Evolutionary conservation across 2,113 vertebrate genomes (phyloP).

Genomic region (Ammodytes dubius): DNA sequence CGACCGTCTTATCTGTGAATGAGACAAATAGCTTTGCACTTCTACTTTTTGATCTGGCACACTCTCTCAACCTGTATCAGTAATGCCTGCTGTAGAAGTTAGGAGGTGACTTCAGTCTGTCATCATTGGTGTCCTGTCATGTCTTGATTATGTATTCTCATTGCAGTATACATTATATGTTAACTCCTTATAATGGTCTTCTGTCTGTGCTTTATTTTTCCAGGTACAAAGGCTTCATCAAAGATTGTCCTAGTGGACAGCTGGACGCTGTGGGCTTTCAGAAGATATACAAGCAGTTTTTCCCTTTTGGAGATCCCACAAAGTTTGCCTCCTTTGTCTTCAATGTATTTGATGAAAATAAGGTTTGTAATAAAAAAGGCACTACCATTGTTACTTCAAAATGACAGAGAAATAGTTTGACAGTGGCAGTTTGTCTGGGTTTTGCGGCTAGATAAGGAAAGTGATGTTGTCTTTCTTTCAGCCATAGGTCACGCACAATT

Average conservation of each 20-base stretch:
- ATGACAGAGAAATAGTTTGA: slow-evolving; percentile 2
- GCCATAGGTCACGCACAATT: slow-evolving; percentile 11
- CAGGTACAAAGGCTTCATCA: slow-evolving; percentile 98
- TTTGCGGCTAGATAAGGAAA: slow-evolving; percentile 4
- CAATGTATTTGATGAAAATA: slow-evolving; percentile 98
- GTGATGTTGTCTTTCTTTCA: slow-evolving; percentile 2
- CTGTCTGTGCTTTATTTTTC: slow-evolving; percentile 26
- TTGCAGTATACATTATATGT: not conserved
- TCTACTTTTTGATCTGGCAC: slow-evolving; percentile 55
- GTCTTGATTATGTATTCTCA: slow-evolving; percentile 17
- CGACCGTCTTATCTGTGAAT: slow-evolving; percentile 73
- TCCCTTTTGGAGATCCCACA: slow-evolving; percentile 95
- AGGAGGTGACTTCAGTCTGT: slow-evolving; percentile 12
- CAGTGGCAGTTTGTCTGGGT: not conserved
- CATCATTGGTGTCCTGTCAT: not conserved
- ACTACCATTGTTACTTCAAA: not conserved
- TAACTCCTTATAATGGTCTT: not conserved
- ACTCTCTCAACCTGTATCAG: slow-evolving; percentile 36
- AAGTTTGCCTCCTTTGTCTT: slow-evolving; percentile 98
- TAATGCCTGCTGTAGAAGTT: not conserved
- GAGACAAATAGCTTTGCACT: slow-evolving; percentile 74
- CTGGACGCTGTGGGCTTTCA: slow-evolving; percentile 95
- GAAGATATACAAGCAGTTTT: slow-evolving; percentile 99
- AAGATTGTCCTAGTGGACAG: slow-evolving; percentile 96
- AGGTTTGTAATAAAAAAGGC: slow-evolving; percentile 81